These are phyloP conservation scores for Euura lappo DNA, from an alignment of 1,140 invertebrate genomes.

Conservation along the genomic window DNA sequence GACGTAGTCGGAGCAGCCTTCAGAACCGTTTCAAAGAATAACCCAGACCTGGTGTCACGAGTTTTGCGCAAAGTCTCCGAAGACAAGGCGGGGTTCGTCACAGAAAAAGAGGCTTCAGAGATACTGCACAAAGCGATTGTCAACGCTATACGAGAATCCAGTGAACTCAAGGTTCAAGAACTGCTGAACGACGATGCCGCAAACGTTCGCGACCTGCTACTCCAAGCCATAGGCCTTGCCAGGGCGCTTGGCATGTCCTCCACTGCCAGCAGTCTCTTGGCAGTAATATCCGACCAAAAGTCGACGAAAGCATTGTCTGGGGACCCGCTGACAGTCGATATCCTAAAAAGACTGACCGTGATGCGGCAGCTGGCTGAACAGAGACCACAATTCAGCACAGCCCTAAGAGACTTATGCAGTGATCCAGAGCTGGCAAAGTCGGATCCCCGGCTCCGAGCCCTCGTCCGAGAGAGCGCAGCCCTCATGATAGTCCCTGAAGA, in stretches of 20 bases:
- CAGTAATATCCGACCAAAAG: constrained; percentile 67
- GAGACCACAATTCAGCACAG: constrained; percentile 66
- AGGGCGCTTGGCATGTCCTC: constrained; percentile 72
- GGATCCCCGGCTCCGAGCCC: constrained; percentile 71
- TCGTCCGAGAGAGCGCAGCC: constrained; percentile 74
- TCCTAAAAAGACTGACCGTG: constrained; percentile 74
- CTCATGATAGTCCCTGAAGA: constrained; percentile 73
- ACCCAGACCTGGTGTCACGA: constrained; percentile 61
- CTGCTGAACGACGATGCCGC: constrained; percentile 62
- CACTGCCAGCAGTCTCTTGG: constrained; percentile 65
- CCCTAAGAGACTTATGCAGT: constrained; percentile 66
- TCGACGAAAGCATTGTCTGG: constrained; percentile 64
- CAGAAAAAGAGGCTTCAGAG: constrained; percentile 68
- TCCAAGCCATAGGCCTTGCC: constrained; percentile 74
- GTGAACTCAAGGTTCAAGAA: constrained; percentile 62
- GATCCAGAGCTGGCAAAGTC: constrained; percentile 70
- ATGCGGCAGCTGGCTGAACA: constrained; percentile 75
- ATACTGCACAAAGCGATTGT: constrained; percentile 70
- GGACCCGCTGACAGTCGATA: constrained; percentile 69
- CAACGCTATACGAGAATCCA: constrained; percentile 65
- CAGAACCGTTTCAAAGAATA: constrained; percentile 64
- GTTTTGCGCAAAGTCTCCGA: constrained; percentile 66
- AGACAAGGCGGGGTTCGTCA: constrained; percentile 62
- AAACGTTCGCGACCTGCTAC: constrained; percentile 60
- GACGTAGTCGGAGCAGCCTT: constrained; percentile 65